These are phyloP conservation scores for Merodon equestris DNA, from an alignment of 2,888 invertebrate genomes.

Conservation along the genomic window DNA sequence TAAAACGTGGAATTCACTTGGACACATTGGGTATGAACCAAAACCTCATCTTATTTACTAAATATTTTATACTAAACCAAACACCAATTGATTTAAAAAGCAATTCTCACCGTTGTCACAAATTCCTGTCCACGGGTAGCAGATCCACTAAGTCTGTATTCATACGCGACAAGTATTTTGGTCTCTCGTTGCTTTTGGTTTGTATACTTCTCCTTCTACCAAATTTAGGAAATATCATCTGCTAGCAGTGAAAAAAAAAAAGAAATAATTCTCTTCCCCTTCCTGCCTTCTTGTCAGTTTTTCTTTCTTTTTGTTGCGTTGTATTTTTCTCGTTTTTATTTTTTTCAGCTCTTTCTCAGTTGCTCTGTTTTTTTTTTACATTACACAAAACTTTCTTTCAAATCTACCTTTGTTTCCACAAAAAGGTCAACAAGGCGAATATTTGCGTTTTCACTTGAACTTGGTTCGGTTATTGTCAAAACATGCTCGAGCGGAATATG, in stretches of 20 bases:
- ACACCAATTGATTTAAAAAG: background rate
- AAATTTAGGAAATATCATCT: constrained; percentile 46
- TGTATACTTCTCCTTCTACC: constrained; percentile 30
- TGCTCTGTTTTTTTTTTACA: background rate
- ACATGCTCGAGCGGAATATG: too few relatives aligned
- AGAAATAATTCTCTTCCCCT: background rate
- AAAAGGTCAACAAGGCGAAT: too few relatives aligned
- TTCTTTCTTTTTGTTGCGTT: constrained; percentile 1
- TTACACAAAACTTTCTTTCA: too few relatives aligned
- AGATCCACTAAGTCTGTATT: constrained; percentile 3
- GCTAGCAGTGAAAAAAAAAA: constrained; percentile 20
- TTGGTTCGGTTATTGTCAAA: too few relatives aligned
- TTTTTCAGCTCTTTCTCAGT: too few relatives aligned
- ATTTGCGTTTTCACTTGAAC: too few relatives aligned
- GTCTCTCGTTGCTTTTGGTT: background rate
- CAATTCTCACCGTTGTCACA: constrained; percentile 34
- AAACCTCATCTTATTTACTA: too few relatives aligned
- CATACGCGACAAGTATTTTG: constrained; percentile 1
- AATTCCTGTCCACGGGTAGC: background rate
- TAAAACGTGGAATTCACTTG: too few relatives aligned
- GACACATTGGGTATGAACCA: too few relatives aligned
- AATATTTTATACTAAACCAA: too few relatives aligned
- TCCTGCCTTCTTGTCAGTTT: too few relatives aligned
- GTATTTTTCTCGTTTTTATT: constrained; percentile 1
- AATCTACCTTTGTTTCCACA: too few relatives aligned